Evolutionary conservation across 2,113 vertebrate genomes (phyloP).

Genomic region (Amphiprion ocellaris): DNA sequence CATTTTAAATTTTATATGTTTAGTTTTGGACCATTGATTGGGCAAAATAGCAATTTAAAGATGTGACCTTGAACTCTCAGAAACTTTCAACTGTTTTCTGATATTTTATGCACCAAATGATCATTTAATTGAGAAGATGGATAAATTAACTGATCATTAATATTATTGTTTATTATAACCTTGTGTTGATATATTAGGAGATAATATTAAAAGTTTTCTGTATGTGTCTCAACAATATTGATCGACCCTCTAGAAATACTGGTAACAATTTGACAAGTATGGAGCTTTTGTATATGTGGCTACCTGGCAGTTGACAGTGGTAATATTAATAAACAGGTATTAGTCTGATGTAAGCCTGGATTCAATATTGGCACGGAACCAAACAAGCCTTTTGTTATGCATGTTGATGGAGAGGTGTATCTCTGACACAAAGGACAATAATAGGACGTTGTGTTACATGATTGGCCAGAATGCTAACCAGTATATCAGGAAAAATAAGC

Average conservation of each 20-base stretch:
- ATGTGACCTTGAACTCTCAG: too few species aligned
- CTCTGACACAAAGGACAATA: neutral
- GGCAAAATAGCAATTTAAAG: too few species aligned
- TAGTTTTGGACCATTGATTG: too few species aligned
- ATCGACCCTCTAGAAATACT: neutral
- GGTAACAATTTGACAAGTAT: neutral
- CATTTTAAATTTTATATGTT: too few species aligned
- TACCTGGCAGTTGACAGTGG: neutral
- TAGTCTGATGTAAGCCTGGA: neutral
- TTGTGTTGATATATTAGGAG: neutral
- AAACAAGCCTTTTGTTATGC: conserved; percentile 11
- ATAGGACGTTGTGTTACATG: neutral
- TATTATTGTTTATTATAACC: neutral
- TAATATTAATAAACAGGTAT: neutral
- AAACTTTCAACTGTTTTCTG: too few species aligned
- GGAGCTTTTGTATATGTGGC: neutral
- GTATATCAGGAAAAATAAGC: neutral
- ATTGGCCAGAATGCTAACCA: neutral
- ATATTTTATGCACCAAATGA: neutral
- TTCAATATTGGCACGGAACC: neutral
- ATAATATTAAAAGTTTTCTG: neutral
- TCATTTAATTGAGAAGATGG: neutral
- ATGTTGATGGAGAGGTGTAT: conserved; percentile 1
- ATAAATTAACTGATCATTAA: neutral
- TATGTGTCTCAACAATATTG: neutral